Base-by-base conservation (phyloP, 2,113 vertebrate genomes). In the Datnioides undecimradiatus region DNA sequence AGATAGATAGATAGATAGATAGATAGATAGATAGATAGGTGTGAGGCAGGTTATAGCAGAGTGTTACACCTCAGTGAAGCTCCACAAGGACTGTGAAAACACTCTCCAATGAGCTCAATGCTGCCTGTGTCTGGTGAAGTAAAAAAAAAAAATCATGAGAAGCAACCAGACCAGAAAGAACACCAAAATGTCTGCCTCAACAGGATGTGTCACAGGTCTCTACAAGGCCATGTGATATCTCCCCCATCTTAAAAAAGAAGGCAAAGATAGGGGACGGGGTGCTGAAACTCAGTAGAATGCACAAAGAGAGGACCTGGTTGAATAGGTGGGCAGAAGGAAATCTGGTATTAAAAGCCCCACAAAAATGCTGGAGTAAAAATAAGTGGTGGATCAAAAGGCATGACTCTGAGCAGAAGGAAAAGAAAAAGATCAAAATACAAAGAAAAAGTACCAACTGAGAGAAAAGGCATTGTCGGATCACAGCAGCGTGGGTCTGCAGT, bases 371-470 rank as follows among this genome's bases (percentile, higher is more conserved):
- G 1, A 49, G 38, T 41, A 70, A 72, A 81, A 86, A 76, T 84
- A 88, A 72, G 33, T 27, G 19, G 12, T 16, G 40, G 54, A 82
- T 82, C 41, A 77, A 78, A 77, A 80, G 43, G 21, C 54, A 23
- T 66, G 31, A 72, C 57, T 71, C 14, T 69, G 54, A 75, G 64
- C 52, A 57, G 38, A 58, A 48, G 8, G 3, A 52, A 25, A 71
- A 80, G 59, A 36, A 40, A 31, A 73, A 52, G 11, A 40, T 11
- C 0, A 13, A 85, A 73, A 76, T 23, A 67, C 49, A 79, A 76
- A 72, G 41, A 58, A 60, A 73, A 80, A 9, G 7, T 59, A 64
- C 51, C 2, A 0, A 46, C 38, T 29, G 71, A 70, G 60, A 60
- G 64, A 34, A 71, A 71, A 84, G n/a, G 17, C 34, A 16, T 76